phyloP scores from a whole-genome alignment of 2,888 invertebrate species.

The Drosophila tripunctata region DNA sequence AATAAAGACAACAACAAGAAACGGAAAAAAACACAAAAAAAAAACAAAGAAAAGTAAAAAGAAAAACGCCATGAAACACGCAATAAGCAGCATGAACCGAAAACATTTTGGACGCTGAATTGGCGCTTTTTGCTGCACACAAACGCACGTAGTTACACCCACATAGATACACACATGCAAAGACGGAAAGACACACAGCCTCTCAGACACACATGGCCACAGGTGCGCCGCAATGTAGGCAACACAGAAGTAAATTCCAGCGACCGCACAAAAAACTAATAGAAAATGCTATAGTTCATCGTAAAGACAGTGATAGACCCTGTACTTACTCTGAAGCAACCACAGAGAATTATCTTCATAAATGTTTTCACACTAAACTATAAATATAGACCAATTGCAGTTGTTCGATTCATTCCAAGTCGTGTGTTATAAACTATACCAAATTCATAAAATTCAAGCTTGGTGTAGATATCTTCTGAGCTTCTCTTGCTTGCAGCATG shows the following conservation, averaged over 20 bases:
- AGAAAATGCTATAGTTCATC: too few relatives aligned
- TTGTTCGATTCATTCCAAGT: too few relatives aligned
- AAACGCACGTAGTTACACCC: conserved; percentile 1
- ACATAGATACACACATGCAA: conserved; percentile 5
- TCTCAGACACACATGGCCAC: background rate
- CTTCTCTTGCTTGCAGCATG: too few relatives aligned
- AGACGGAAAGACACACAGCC: too few relatives aligned
- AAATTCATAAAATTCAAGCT: too few relatives aligned
- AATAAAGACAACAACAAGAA: conserved; percentile 35
- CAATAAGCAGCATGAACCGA: conserved; percentile 59
- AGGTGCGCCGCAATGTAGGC: conserved; percentile 45
- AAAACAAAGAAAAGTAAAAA: conserved; percentile 29
- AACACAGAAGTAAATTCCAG: conserved; percentile 45
- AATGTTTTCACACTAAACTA: too few relatives aligned
- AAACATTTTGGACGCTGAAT: conserved; percentile 68
- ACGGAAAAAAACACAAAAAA: conserved; percentile 2
- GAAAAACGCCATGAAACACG: conserved; percentile 55
- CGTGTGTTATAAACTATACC: too few relatives aligned
- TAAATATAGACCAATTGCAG: too few relatives aligned
- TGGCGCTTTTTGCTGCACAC: conserved; percentile 47
- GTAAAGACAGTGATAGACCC: too few relatives aligned
- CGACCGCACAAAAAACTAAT: conserved; percentile 16
- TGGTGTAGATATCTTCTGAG: too few relatives aligned
- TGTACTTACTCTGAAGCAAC: too few relatives aligned
- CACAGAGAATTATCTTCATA: too few relatives aligned